Evolutionary conservation across 2,888 invertebrate species (phyloP), one percentile per base, ranked within the genome.

Genomic region (Pachliopta kotzebuea): DNA sequence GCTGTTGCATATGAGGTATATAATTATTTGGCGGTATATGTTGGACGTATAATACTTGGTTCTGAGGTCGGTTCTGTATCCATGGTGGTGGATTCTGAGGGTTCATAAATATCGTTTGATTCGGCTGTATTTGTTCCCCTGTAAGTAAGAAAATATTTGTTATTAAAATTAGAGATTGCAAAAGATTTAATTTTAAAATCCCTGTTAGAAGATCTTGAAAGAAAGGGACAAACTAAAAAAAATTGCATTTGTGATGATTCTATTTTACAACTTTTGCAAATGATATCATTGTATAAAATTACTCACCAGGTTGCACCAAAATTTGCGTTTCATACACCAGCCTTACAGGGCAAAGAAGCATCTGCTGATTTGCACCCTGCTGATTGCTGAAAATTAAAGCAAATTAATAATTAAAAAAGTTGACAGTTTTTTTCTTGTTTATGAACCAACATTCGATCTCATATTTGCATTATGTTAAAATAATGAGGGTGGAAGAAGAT

Each of bases 71-170:
- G 78, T 84, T 87, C 56, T 89, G 87, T 58, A 83, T 81, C 90
- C 90, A 91, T 77, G 90, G 90, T 54, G 90, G 90, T 17, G 86
- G 80, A 56, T 89, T 90, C 69, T 88, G 87, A 3, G 85, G 83
- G 67, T 89, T 90, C 62, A 90, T 80, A 57, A 87, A 78, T 66
- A 85, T 80, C 0, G 84, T 81, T 71, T 89, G 89, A 62, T 85
- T 86, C 63, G 81, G 85, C 64, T 85, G 85, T 24, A 77, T 74
- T 70, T 88, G 86, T 42, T 89, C 86, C 52, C 86, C 89, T 90
- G 82, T 0, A 24, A 84, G 85, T 23, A 37, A 61, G n/a, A 60
- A 49, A 1, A 52, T 21, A 8, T 45, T 8, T n/a, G 2, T 45
- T 45, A 45, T n/a, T 6, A 7, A 18, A 45, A n/a, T 45, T 45